Conservation (phyloP, 2,888 invertebrate species). For the Macaria notata region DNA sequence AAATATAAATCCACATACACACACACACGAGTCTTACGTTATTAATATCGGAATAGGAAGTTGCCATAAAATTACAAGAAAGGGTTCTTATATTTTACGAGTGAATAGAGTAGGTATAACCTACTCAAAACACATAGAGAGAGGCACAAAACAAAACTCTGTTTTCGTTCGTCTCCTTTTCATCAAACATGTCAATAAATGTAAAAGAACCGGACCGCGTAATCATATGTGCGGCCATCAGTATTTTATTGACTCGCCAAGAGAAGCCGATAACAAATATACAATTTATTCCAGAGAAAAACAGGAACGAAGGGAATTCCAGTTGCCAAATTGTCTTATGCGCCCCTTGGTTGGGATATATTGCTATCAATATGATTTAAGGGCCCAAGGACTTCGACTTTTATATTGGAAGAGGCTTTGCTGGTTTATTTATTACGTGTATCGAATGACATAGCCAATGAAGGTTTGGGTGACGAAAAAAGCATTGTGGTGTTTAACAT, state of each 20-base stretch:
- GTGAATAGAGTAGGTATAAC: too few relatives aligned
- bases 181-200: background rate
- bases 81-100: too few relatives aligned
- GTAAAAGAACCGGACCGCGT: background rate
- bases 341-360: slow-evolving; percentile 21
- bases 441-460: too few relatives aligned
- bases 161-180: too few relatives aligned
- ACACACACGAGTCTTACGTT: too few relatives aligned
- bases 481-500: too few relatives aligned
- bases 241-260: slow-evolving; percentile 8
- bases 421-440: background rate
- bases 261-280: slow-evolving; percentile 13
- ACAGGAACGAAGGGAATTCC: slow-evolving; percentile 18
- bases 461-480: too few relatives aligned
- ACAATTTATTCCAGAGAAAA: slow-evolving; percentile 12
- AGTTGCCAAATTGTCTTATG: slow-evolving; percentile 27
- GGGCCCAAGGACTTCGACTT: slow-evolving; percentile 10
- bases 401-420: slow-evolving; percentile 1
- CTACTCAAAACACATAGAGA: too few relatives aligned
- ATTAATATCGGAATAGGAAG: too few relatives aligned
- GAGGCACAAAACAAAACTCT: too few relatives aligned
- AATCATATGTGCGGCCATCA: background rate
- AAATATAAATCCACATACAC: too few relatives aligned
- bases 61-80: too few relatives aligned
- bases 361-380: slow-evolving; percentile 30